These are phyloP conservation scores for Mylabris phalerata DNA, from an alignment of 1,140 invertebrate genomes.

Conservation along the genomic window DNA sequence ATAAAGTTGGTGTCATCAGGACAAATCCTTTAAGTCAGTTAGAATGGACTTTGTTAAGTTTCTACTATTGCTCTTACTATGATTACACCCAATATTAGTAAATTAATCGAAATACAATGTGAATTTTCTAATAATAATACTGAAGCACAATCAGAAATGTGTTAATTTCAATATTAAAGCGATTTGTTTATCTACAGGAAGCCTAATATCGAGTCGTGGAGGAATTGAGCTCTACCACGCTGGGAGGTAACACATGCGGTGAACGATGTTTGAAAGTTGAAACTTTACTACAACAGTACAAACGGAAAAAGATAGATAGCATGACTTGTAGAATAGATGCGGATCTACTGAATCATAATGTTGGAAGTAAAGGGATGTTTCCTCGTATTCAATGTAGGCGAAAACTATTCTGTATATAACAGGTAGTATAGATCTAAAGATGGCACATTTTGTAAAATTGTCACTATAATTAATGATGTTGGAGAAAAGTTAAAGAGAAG, in stretches of 20 bases:
- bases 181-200: conserved; percentile 23
- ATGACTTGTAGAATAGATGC: background rate
- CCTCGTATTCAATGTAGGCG: background rate
- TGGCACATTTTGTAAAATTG: too few relatives aligned
- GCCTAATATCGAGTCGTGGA: conserved; percentile 18
- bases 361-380: background rate
- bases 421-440: too few relatives aligned
- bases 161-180: conserved; percentile 29
- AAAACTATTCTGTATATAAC: background rate
- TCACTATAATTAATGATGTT: too few relatives aligned
- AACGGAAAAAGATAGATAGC: background rate
- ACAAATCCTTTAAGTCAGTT: too few relatives aligned
- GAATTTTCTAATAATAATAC: conserved; percentile 6
- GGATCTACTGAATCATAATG: background rate
- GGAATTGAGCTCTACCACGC: conserved; percentile 19
- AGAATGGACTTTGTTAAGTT: too few relatives aligned
- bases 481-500: too few relatives aligned
- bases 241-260: conserved; percentile 20
- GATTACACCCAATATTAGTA: too few relatives aligned
- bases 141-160: conserved; percentile 21
- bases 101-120: background rate
- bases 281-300: background rate
- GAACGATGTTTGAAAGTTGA: conserved; percentile 16
- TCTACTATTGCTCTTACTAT: too few relatives aligned
- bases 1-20: too few relatives aligned